Evolutionary conservation across 2,113 vertebrate genomes (phyloP), one percentile per base, ranked within the genome.

Genomic region (Nestor notabilis): DNA sequence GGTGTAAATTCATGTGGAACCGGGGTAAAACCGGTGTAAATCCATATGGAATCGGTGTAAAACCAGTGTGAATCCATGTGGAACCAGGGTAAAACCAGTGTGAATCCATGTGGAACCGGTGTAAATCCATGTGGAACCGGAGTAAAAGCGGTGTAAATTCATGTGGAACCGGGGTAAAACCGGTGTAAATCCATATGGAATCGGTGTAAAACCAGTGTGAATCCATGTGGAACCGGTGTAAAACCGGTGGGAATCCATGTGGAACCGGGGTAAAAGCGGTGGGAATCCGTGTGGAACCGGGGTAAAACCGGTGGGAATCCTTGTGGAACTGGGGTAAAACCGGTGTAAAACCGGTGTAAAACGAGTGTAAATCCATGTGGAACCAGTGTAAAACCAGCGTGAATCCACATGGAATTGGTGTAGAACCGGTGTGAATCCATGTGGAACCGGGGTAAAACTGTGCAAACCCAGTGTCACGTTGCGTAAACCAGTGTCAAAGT

Each of bases 1-100:
- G 10, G 37, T 41, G 61, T 7, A 8, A 16, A 66, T 23, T 15
- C 5, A 28, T 3, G 52, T 4, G 20, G 7, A 43, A 14, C n/a
- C n/a, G n/a, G n/a, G n/a, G n/a, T n/a, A n/a, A 9, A 31, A 46
- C 9, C 8, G 10, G 11, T 28, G 70, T 23, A 3, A 3, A 2
- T 2, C 46, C 9, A 3, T 28, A 23, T 2, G 2, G 23, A 46
- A 19, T 8, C 7, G 6, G 24, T 4, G 39, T 4, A 11, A 27
- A 39, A 16, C 11, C 5, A 7, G 35, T 4, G n/a, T n/a, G 9
- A 19, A 31, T 0, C 25, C 7, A 1, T 20, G 10, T 37, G 17
- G 11, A 61, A 25, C 5, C 29, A 7, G 18, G 11, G 44, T 10
- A 41, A 28, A 56, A 43, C 7, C 47, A 29, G 10, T 41, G 35